These are phyloP conservation scores for Urophycis tenuis DNA, from an alignment of 2,797 vertebrate genomes.

Conservation along the genomic window DNA sequence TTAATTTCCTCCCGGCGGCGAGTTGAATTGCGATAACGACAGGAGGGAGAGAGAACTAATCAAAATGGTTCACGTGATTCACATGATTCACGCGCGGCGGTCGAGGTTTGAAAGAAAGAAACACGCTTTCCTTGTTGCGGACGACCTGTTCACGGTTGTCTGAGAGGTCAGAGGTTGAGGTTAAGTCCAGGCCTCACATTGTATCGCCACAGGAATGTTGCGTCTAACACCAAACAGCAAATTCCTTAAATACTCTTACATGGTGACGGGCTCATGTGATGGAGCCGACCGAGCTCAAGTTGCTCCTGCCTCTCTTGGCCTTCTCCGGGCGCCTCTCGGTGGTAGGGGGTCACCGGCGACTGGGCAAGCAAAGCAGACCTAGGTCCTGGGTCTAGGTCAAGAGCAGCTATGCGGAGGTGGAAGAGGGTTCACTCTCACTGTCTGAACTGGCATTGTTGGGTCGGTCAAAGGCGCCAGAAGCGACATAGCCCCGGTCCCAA, in stretches of 20 bases:
- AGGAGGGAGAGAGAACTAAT: neutral
- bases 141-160: neutral
- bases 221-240: constrained; percentile 10
- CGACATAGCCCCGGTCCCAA: neutral
- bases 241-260: constrained; percentile 17
- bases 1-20: neutral
- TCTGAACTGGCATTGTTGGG: neutral
- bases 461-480: neutral
- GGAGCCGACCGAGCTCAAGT: neutral
- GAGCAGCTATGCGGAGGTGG: neutral
- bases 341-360: neutral
- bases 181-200: constrained; percentile 16
- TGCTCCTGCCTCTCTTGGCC: neutral
- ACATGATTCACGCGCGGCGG: neutral
- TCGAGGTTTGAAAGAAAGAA: neutral
- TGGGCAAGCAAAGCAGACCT: neutral
- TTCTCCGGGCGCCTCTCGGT: neutral
- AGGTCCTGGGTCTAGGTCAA: neutral
- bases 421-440: neutral
- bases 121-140: neutral
- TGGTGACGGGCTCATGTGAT: neutral
- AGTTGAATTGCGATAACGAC: neutral
- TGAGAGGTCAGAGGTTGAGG: neutral
- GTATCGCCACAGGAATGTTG: constrained; percentile 37
- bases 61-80: neutral